phyloP scores from a whole-genome alignment of 2,113 vertebrate species.

The Merops nubicus region DNA sequence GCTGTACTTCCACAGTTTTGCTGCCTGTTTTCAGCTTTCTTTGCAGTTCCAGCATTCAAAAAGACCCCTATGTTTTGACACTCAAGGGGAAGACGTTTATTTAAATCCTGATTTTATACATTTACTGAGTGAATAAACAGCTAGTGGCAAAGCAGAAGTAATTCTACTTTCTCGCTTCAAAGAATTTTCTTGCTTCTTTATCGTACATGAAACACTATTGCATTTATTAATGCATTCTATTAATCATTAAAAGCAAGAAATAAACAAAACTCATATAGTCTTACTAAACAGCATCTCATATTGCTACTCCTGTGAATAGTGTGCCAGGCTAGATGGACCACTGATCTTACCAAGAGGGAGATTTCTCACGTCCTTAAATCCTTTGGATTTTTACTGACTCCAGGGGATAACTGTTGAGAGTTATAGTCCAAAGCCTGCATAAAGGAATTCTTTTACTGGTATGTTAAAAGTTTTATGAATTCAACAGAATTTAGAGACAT shows the following conservation, averaged over 20 bases:
- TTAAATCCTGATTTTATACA: neutral
- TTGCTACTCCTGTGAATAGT: neutral
- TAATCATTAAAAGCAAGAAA: neutral
- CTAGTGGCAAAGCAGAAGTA: neutral
- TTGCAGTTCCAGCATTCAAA: neutral
- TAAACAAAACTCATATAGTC: neutral
- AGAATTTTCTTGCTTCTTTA: neutral
- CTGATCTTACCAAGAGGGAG: neutral
- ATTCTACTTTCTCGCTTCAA: neutral
- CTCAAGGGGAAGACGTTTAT: neutral
- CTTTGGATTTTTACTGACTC: neutral
- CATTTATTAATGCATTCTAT: neutral
- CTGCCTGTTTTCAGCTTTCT: neutral
- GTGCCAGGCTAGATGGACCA: neutral
- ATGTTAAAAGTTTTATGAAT: neutral
- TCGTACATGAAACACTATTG: neutral
- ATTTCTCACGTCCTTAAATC: neutral
- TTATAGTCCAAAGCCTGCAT: neutral
- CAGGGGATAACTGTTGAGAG: neutral
- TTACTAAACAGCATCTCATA: neutral
- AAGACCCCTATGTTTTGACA: neutral
- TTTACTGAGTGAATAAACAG: neutral
- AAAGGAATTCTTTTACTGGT: neutral
- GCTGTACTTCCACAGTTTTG: neutral
- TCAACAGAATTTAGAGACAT: rapidly evolving